Conservation (phyloP, 2,888 invertebrate genomes). For the Dynastes maya region DNA sequence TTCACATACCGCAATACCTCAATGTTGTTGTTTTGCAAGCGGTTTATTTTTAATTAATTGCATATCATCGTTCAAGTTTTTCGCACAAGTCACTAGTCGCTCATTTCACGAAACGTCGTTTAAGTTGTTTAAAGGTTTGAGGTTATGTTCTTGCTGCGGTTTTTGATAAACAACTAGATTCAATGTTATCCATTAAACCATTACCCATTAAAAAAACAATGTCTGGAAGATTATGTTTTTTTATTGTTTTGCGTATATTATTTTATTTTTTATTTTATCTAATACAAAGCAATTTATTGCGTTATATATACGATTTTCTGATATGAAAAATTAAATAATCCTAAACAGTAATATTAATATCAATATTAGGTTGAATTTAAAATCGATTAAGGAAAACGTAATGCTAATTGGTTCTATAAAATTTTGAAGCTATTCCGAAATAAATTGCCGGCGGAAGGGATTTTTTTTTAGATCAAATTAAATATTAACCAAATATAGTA, state of each 20-base stretch:
- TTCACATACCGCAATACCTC: slow-evolving; percentile 3
- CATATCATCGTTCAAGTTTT: neutral
- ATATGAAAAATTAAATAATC: slow-evolving; percentile 4
- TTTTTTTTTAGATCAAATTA: no score
- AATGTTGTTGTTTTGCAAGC: neutral
- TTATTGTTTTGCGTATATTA: neutral
- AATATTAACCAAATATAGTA: no score
- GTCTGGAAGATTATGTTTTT: neutral
- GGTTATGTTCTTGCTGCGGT: slow-evolving; percentile 1
- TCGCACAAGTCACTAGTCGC: neutral
- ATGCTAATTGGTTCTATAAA: no score
- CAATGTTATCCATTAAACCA: neutral
- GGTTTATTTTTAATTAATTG: slow-evolving; percentile 2
- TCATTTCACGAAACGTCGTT: neutral
- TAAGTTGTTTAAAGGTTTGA: neutral
- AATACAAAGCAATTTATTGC: slow-evolving; percentile 14
- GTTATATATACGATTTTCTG: slow-evolving; percentile 10
- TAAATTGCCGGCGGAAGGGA: no score
- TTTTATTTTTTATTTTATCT: slow-evolving; percentile 11
- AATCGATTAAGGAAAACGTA: no score
- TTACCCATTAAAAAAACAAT: neutral
- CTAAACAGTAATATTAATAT: no score
- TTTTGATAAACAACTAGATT: neutral
- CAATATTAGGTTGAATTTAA: neutral
- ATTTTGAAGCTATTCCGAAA: no score